Evolutionary conservation across 2,888 invertebrate genomes (phyloP).

Genomic region (Agrochola litura): DNA sequence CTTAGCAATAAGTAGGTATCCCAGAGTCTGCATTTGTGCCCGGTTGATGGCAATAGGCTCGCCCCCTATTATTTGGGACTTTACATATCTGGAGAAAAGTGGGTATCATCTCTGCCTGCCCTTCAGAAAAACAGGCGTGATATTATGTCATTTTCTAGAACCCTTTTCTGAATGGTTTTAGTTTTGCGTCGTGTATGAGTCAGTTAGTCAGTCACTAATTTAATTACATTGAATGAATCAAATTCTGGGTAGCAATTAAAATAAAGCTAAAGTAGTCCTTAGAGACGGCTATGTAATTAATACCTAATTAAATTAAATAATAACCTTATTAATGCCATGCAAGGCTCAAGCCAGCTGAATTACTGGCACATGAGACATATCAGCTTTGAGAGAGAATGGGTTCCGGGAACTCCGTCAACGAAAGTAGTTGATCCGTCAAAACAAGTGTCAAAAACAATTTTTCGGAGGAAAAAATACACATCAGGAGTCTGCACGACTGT

Average conservation of each 20-base stretch:
- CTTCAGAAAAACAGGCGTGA: neutral
- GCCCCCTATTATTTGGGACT: neutral
- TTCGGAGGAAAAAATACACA: too few relatives aligned
- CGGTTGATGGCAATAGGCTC: too few relatives aligned
- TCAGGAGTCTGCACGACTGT: too few relatives aligned
- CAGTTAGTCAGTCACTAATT: conserved; percentile 3
- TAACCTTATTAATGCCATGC: conserved; percentile 19
- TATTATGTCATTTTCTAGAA: neutral
- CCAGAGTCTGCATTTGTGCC: too few relatives aligned
- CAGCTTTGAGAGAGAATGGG: neutral
- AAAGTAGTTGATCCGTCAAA: too few relatives aligned
- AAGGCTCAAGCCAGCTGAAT: neutral
- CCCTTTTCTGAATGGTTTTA: neutral
- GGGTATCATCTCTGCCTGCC: neutral
- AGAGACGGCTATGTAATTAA: neutral
- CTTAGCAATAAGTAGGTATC: too few relatives aligned
- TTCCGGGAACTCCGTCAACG: too few relatives aligned
- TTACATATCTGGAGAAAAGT: neutral
- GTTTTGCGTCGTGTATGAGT: neutral
- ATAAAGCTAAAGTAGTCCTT: conserved; percentile 26
- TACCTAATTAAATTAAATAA: conserved; percentile 16
- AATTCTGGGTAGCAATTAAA: conserved; percentile 27
- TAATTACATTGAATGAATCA: conserved; percentile 24
- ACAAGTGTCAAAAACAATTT: too few relatives aligned
- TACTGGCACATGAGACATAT: neutral